A percentile compares a stretch with the other conserved stretches of the same genome.
These are phyloP conservation scores for Macaria liturata DNA, from an alignment of 2,888 invertebrate species.

Conservation along the genomic window DNA sequence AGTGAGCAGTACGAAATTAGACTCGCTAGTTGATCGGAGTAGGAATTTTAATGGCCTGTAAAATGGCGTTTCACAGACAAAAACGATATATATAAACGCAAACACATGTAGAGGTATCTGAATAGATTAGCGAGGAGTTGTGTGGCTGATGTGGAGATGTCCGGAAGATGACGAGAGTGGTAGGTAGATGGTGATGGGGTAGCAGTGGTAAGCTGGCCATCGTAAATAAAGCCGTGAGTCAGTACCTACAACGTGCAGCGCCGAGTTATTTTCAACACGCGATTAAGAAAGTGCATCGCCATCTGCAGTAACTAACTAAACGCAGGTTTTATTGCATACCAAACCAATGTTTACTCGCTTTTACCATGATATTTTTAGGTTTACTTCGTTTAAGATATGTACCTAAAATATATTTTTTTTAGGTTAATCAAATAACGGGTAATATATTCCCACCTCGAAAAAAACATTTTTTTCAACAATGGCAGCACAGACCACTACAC, in stretches of 20 bases:
- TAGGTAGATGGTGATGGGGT: slow-evolving; percentile 24
- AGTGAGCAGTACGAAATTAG: too few relatives aligned
- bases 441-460: too few relatives aligned
- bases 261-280: slow-evolving; percentile 72
- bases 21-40: slow-evolving; percentile 6
- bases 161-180: slow-evolving; percentile 57
- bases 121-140: slow-evolving; percentile 51
- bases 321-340: slow-evolving; percentile 17
- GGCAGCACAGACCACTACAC: too few relatives aligned
- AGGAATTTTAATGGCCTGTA: slow-evolving; percentile 22
- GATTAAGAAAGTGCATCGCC: slow-evolving; percentile 74
- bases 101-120: slow-evolving; percentile 36
- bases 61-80: slow-evolving; percentile 35
- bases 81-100: slow-evolving; percentile 38
- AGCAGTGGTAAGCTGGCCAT: slow-evolving; percentile 39
- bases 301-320: slow-evolving; percentile 15
- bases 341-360: too few relatives aligned
- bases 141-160: slow-evolving; percentile 43
- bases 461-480: too few relatives aligned
- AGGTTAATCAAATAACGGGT: too few relatives aligned
- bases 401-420: too few relatives aligned
- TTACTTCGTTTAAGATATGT: too few relatives aligned
- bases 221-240: slow-evolving; percentile 75
- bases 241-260: slow-evolving; percentile 37
- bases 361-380: too few relatives aligned